A percentile compares a stretch with the other conserved stretches of the same genome.
phyloP scores from a whole-genome alignment of 2,888 invertebrate species.

The Amphipoea oculea region DNA sequence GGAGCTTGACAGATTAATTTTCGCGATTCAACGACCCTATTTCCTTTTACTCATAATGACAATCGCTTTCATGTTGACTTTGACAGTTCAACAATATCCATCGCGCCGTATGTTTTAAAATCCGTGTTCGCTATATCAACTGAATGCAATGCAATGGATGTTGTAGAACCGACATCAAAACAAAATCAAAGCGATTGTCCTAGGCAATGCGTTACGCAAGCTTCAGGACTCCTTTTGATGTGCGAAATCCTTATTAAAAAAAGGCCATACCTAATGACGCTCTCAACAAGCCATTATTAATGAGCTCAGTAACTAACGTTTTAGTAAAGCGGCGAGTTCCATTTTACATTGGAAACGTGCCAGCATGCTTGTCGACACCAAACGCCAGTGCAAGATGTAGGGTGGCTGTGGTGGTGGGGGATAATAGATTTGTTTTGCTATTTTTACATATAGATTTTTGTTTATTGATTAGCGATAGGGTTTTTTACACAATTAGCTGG shows the following conservation, averaged over 20 bases:
- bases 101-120: not conserved
- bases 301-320: constrained; percentile 77
- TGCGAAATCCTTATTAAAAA: constrained; percentile 49
- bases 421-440: constrained; percentile 21
- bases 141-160: not conserved
- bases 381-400: constrained; percentile 69
- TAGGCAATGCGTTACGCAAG: not conserved
- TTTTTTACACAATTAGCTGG: not conserved
- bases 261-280: constrained; percentile 66
- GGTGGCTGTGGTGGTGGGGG: constrained; percentile 48
- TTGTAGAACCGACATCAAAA: not conserved
- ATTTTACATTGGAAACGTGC: constrained; percentile 85
- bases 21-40: not conserved
- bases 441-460: not conserved
- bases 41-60: not conserved
- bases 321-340: constrained; percentile 78
- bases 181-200: not conserved
- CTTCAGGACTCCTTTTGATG: constrained; percentile 29
- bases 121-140: not conserved
- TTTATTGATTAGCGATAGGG: not conserved
- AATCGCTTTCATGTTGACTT: constrained; percentile 6
- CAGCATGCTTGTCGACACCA: constrained; percentile 78
- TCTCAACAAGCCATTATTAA: constrained; percentile 81
- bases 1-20: no score
- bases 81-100: not conserved